Evolutionary conservation across 2,797 vertebrate genomes (phyloP), one percentile per base, ranked within the genome.

Genomic region (Schizopygopsis malacanthus): DNA sequence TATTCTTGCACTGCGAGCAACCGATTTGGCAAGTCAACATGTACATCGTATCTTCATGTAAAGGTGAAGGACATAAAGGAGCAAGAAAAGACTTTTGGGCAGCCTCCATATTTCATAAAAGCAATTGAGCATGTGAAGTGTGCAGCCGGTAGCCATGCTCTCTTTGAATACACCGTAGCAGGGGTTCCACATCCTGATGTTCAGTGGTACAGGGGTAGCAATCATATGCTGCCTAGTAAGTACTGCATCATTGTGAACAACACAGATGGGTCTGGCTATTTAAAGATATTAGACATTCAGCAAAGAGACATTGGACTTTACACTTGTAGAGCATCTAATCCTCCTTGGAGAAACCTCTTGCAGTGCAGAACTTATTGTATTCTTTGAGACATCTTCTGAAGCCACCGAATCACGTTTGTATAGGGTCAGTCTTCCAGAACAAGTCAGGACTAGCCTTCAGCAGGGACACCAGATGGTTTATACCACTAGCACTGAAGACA

Each of bases 1-100:
- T 99, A 98, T 79, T 93, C 81, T 0, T 99, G 98, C 0, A 82
- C 93, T 7, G 95, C 96, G 71, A 96, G 94, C 82, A 98, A 97
- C 82, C 90, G 85, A 0, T 94, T 95, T 0, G 96, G 98, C 4
- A 93, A 95, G 84, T 90, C 93, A 0, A 90, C 88, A 0, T 97
- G 97, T 86, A 95, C 93, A 0, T 94, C 97, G 4, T 95, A 93
- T 84, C 92, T 99, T 77, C 93, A 94, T 72, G 91, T 98, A 81
- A 92, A 93, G 59, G 69, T 92, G 41, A 94, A 90, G 80, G 91
- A 93, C 39, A 80, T 90, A 54, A 87, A 79, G 28, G 77, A 28
- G n/a, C 56, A 85, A 9, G 84, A 92, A 10, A 85, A 73, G 39
- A n/a, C 81, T 73, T 82, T 67, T 11, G 92, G 92, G 8, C 94